Base-by-base conservation (phyloP, 2,113 vertebrate genomes). In the Empidonax traillii region DNA sequence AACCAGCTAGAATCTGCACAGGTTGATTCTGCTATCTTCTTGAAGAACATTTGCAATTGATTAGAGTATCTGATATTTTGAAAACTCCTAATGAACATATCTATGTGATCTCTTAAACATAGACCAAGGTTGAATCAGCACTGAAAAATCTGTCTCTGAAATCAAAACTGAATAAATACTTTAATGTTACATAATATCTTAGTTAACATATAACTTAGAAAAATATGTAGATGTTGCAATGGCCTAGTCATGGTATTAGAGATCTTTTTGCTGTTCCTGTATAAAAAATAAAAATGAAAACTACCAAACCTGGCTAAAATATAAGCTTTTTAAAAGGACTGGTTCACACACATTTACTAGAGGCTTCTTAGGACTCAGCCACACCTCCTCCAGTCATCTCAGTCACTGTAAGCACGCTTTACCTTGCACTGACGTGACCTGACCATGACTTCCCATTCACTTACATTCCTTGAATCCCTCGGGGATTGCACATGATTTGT, bases 201-300 rank as follows among this genome's bases (percentile, higher is more conserved):
- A 90, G 95, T 97, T 96, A 97, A 96, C 62, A 94, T 85, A 33
- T 96, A 96, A 97, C 94, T 91, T 89, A 37, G 66, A 67, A 95
- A 93, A 85, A 47, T 33, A 49, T 37, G 81, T 56, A 87, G 47
- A 74, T 94, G 84, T 94, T 95, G 93, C 89, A 97, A 95, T 61
- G 35, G 20, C 17, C 13, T 47, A 10, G 13, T 66, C 67, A 73
- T 85, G 55, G 15, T 80, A 71, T 51, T 72, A 92, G 35, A 8
- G 20, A 33, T 17, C 3, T 58, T 90, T 86, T 89, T 51, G 24
- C 53, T 66, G 8, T 12, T 75, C 4, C 10, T 77, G 16, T 43
- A 76, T 3, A 49, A 81, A 69, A 67, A 66, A 47, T 20, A 6
- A 17, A 55, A 31, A 13, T 4, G 37, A 28, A 68, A 79, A 18